Base-by-base conservation (phyloP, 1,140 invertebrate genomes). In the Drosophila cardini region DNA sequence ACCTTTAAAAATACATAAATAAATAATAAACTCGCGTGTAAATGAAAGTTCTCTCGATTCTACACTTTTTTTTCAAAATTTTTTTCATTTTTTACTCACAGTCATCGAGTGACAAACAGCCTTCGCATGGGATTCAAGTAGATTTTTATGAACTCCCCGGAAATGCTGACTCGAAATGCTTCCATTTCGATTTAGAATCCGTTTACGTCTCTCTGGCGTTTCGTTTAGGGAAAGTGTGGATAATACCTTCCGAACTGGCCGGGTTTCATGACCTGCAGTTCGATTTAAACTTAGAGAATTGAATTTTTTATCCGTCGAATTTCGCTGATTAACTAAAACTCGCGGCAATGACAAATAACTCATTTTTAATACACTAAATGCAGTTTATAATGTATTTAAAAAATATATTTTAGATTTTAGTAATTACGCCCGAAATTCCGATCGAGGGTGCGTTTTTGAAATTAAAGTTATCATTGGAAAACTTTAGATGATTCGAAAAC, bases 131-230 rank as follows among this genome's bases (percentile, higher is more conserved):
- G 94, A 93, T 73, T 96, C 94, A 32, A 96, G 90, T 83, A 95
- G 94, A 80, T 96, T 95, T 90, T 95, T 96, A 73, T 95, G 95
- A n/a, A 96, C 92, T 38, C 96, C 96, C 65, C 95, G 94, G 91
- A 96, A 96, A 78, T 91, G 78, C 48, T 84, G 81, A 52, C 74
- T 82, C 26, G 85, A 80, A 52, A 92, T 91, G 34, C 80, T 92
- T 13, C 91, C 91, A 75, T 91, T 91, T 67, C 86, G 72, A 55
- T 92, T 92, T 4, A 92, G 58, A 56, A 92, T 81, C 53, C 78
- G 67, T 57, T 71, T 87, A 45, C 87, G 74, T 15, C 70, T 63
- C 16, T 89, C 70, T 1, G 72, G 16, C 0, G 89, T 71, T 40
- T 85, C 72, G 9, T 78, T 81, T 26, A 90, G 45, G 0, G 89